These are phyloP conservation scores for Sminthurinus signatus DNA, from an alignment of 1,140 invertebrate genomes.

Conservation along the genomic window DNA sequence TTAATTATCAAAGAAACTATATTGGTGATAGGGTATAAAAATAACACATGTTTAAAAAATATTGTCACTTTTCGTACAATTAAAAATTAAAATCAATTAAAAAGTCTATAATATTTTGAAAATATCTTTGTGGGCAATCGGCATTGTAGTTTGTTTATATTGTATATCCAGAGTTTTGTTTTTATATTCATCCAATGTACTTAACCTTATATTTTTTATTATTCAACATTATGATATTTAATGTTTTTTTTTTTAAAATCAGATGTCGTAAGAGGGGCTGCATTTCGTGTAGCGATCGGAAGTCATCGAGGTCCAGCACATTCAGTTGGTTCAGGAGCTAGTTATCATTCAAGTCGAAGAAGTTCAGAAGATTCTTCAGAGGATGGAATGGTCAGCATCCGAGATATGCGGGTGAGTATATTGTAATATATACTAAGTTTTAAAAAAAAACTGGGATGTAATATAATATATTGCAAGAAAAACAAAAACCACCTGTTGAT, in stretches of 20 bases:
- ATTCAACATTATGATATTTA: neutral
- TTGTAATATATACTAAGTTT: neutral
- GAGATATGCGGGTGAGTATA: conserved; percentile 64
- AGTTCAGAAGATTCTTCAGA: conserved; percentile 81
- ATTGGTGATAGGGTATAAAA: too few species aligned
- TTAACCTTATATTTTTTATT: neutral
- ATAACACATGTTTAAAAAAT: too few species aligned
- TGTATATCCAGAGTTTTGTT: too few species aligned
- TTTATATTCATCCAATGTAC: too few species aligned
- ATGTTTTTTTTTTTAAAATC: conserved; percentile 23
- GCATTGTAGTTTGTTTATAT: too few species aligned
- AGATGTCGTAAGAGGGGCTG: conserved; percentile 49
- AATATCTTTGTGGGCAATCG: too few species aligned
- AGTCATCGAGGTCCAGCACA: conserved; percentile 42
- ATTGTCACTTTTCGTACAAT: too few species aligned
- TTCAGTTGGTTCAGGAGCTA: conserved; percentile 44
- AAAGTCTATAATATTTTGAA: too few species aligned
- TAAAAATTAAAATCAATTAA: too few species aligned
- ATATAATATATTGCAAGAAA: too few species aligned
- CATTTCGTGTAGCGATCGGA: conserved; percentile 42
- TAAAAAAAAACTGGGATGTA: too few species aligned
- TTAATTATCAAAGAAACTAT: conserved; percentile 1
- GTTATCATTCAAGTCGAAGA: conserved; percentile 67
- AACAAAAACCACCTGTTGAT: too few species aligned
- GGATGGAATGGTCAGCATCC: conserved; percentile 61